Evolutionary conservation across 2,797 vertebrate genomes (phyloP), one percentile per base, ranked within the genome.

Genomic region (Agapornis canus): DNA sequence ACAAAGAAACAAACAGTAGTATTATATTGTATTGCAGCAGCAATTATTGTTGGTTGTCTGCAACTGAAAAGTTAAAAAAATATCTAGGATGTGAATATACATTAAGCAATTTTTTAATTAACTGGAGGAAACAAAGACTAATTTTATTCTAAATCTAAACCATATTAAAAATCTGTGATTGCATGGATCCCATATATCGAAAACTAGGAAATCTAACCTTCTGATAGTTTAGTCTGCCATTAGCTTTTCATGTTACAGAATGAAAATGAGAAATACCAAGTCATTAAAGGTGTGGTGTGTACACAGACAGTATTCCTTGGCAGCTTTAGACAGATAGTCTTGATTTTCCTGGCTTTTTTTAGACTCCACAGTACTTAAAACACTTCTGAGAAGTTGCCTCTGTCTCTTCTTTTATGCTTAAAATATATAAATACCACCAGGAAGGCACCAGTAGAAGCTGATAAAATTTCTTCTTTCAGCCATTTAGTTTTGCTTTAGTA

Each of bases 21-120:
- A 68, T 73, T 90, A 47, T 61, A 32, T 65, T 92, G 59, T 70
- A 45, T 94, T 93, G n/a, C 37, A 86, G n/a, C 39, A 81, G 37
- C 47, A 94, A 79, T 93, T 93, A 40, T 89, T 79, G 94, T 96
- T 95, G 94, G 66, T 84, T 84, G 72, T 48, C 87, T 95, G 88
- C 42, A 91, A 92, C 54, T 90, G 39, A 88, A 61, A 92, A 65
- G 45, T 40, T 72, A 59, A 90, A 90, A 78, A 86, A 70, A 73
- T 37, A 26, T 25, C 56, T 85, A 52, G 78, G 72, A 60, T 76
- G 19, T 76, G 78, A 94, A 81, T 82, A 52, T 69, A 68, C 23
- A 92, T 86, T 42, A 95, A 87, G 22, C 32, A 84, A 65, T 73
- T 89, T 86, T 96, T 95, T 23, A 78, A 35, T 94, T 96, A 49